Base-by-base conservation (phyloP, 1,140 invertebrate species). In the Portunus trituberculatus region DNA sequence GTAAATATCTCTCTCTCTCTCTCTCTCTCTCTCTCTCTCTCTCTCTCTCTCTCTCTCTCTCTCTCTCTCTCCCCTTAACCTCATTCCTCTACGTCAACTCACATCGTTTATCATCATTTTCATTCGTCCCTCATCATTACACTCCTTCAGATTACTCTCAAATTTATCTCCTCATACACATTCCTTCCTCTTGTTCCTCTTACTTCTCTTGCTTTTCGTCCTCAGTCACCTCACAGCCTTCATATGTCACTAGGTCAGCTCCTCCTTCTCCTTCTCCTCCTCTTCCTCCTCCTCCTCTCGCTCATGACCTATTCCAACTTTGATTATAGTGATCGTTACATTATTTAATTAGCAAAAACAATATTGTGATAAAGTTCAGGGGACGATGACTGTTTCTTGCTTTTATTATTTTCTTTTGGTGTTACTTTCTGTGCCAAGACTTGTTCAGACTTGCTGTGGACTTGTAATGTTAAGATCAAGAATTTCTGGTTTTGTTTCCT, bases 11-110 rank as follows among this genome's bases (percentile, higher is more conserved):
- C 90, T n/a, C 46, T 90, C 88, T 90, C 88, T 90, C 88, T 90
- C 88, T 90, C 88, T 90, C 88, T 90, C 88, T 90, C 88, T 90
- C 88, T 90, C 88, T 90, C 88, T 90, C 88, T 90, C 88, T 90
- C 88, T 90, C 88, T 90, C 88, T 90, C 88, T 90, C 88, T 90
- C 88, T 90, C 88, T 90, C 88, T 90, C 88, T 90, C 88, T 90
- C 88, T 90, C 88, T 90, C 88, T 90, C 90, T 91, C 90, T 91
- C 90, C 32, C 32, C 87, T 89, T 45, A 16, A n/a, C 32, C 29
- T 89, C 31, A 31, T 89, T 45, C 45, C 29, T 89, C 87, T 89
- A 31, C 52, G 16, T 12, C 52, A 59, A 4, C 52, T 10, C 16
- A 59, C 52, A 59, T 10, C 86, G 14, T 46, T 91, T 48, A 46